Conservation (phyloP, 2,797 vertebrate species). For the Trachops cirrhosus region DNA sequence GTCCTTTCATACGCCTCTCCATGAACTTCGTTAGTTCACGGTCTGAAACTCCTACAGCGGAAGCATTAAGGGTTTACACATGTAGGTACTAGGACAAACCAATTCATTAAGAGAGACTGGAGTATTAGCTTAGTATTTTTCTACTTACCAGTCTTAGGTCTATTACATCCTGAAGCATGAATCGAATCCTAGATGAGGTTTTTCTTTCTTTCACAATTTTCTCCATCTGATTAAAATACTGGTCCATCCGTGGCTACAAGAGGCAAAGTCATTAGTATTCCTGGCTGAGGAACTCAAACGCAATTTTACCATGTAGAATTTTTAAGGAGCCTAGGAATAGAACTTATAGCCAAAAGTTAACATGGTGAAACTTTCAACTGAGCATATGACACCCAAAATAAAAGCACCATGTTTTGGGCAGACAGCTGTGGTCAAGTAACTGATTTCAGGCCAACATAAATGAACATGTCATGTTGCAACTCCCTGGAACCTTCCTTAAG, state of each 20-base stretch:
- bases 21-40: background rate
- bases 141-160: slow-evolving; percentile 95
- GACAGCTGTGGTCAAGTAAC: background rate
- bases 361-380: background rate
- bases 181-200: slow-evolving; percentile 97
- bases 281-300: background rate
- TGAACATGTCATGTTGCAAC: background rate
- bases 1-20: background rate
- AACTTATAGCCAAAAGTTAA: background rate
- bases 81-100: background rate
- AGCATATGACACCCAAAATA: background rate
- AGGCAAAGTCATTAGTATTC: slow-evolving; percentile 31
- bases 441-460: background rate
- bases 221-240: slow-evolving; percentile 99
- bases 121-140: background rate
- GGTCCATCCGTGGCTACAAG: slow-evolving; percentile 96
- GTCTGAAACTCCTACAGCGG: background rate
- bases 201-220: slow-evolving; percentile 99
- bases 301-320: background rate
- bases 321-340: background rate
- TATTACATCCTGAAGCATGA: slow-evolving; percentile 97
- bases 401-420: background rate
- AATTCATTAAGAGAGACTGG: background rate
- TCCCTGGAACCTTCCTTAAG: background rate
- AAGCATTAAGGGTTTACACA: background rate